Base-by-base conservation (phyloP, 2,113 vertebrate genomes). In the Pithys albifrons region DNA sequence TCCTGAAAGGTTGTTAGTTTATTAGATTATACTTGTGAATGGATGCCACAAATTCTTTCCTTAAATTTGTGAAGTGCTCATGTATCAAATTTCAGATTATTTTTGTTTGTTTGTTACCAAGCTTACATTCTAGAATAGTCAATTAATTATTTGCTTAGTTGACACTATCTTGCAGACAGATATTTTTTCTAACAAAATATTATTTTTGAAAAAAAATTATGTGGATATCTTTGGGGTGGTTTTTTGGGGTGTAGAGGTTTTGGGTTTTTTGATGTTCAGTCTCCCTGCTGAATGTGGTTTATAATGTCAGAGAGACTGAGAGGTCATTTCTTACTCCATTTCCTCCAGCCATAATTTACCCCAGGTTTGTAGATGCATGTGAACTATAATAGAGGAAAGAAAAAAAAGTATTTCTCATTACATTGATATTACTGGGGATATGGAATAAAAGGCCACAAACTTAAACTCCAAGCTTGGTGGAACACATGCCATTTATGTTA, bases 281-380 rank as follows among this genome's bases (percentile, higher is more conserved):
- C 25, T 72, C 39, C 46, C 22, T 75, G 52, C 37, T 89, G 55
- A 91, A 84, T 72, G 58, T 65, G 31, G 23, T 92, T 93, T 87
- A 82, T 88, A 90, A 88, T 51, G 45, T 74, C 87, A 90, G 73
- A 91, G 35, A 89, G 58, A 90, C 80, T 64, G 37, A 92, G 78
- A 93, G 69, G 78, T 62, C 52, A 88, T 97, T 91, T 96, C 65
- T 85, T 84, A 88, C 52, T 91, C 41, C 54, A 67, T 95, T 96
- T 96, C 85, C 49, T 79, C 55, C 2, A 17, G 79, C 79, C 84
- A 45, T 87, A 92, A 91, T 92, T 94, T 93, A 80, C 70, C 14
- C 37, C 61, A 54, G 75, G 43, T 59, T n/a, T 93, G 59, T 64
- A 62, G 66, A 65, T 28, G 16, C 43, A 29, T 22, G 27, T 84